Conservation (phyloP, 30 jellyfish, hydroid and myxozoan species). For the Aurelia coerulea region DNA sequence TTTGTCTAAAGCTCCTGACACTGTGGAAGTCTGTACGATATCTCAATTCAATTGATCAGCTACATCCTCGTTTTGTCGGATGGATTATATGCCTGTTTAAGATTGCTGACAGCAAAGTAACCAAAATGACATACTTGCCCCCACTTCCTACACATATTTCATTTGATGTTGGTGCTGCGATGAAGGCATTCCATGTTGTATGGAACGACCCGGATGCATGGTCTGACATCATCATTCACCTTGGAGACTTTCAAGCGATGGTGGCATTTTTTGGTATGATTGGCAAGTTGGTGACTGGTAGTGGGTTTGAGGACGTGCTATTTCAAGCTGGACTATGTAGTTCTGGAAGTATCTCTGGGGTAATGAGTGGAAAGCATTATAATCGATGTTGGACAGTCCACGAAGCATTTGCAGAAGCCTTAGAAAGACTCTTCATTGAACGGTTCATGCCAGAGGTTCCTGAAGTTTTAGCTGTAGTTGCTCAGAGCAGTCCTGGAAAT, state of each 20-base stretch:
- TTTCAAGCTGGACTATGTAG: constrained; percentile 36
- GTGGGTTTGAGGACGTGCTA: constrained; percentile 41
- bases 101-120: constrained; percentile 3
- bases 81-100: constrained; percentile 20
- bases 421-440: constrained; percentile 27
- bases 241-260: constrained; percentile 59
- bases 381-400: constrained; percentile 37
- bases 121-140: constrained; percentile 44
- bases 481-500: too few species aligned
- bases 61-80: constrained; percentile 45
- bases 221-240: constrained; percentile 34
- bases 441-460: constrained; percentile 4
- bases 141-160: constrained; percentile 25
- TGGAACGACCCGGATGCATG: constrained; percentile 53
- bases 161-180: constrained; percentile 63
- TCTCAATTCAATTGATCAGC: not conserved
- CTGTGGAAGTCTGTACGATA: constrained; percentile 24
- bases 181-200: constrained; percentile 34
- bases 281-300: constrained; percentile 29
- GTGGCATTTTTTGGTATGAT: constrained; percentile 44
- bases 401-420: constrained; percentile 48
- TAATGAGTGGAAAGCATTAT: constrained; percentile 47
- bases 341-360: constrained; percentile 42
- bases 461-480: too few species aligned
- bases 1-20: constrained; percentile 10